phyloP scores from a whole-genome alignment of 2,113 vertebrate species.

The Cebus imitator region DNA sequence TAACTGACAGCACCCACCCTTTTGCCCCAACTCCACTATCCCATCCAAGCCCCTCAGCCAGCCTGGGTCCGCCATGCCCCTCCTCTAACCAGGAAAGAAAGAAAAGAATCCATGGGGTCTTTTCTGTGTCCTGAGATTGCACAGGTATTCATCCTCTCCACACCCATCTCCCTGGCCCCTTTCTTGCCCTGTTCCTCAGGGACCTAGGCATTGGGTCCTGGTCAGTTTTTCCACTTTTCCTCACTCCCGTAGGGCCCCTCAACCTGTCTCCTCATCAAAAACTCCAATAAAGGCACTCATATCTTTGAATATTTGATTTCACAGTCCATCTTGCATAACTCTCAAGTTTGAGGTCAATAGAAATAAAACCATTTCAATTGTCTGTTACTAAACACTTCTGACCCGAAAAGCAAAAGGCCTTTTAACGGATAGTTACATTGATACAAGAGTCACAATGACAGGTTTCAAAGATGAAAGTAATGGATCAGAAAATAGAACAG shows the following conservation, averaged over 20 bases:
- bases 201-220: not conserved
- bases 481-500: slow-evolving; percentile 66
- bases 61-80: not conserved
- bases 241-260: not conserved
- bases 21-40: not conserved
- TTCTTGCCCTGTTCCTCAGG: not conserved
- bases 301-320: slow-evolving; percentile 47
- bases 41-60: not conserved
- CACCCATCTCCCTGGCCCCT: not conserved
- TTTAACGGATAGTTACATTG: slow-evolving; percentile 33
- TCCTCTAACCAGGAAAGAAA: not conserved
- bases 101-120: too few relatives aligned
- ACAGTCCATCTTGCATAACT: not conserved
- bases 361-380: slow-evolving; percentile 67
- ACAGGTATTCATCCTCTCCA: not conserved
- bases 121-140: not conserved
- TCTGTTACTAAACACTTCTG: slow-evolving; percentile 64
- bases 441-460: slow-evolving; percentile 60
- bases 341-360: slow-evolving; percentile 55
- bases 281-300: not conserved
- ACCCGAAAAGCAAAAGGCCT: slow-evolving; percentile 56
- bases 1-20: not conserved
- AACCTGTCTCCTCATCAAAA: not conserved
- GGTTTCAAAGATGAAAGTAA: slow-evolving; percentile 72
- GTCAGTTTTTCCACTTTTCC: not conserved